A percentile compares a stretch with the other conserved stretches of the same genome.
Conservation (phyloP, 2,888 invertebrate genomes). For the Dermolepida albohirtum region DNA sequence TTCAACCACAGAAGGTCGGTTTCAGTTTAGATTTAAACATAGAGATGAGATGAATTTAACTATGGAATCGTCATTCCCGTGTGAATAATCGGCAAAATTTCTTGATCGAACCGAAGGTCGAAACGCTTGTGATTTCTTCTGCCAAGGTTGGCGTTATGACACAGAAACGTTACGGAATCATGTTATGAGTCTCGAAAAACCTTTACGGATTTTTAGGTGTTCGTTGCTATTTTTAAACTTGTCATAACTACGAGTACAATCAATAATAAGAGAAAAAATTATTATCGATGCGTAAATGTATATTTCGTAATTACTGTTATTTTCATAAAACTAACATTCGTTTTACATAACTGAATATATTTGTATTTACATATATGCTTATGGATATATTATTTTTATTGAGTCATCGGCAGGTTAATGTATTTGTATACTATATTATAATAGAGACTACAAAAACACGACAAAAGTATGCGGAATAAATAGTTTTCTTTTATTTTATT, state of each 20-base stretch:
- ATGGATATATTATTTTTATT: too few relatives aligned
- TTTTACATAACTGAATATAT: too few relatives aligned
- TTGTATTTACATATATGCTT: too few relatives aligned
- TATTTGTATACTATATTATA: too few relatives aligned
- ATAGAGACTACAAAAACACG: too few relatives aligned
- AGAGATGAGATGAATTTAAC: constrained; percentile 15
- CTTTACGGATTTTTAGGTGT: constrained; percentile 9
- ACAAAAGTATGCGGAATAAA: too few relatives aligned
- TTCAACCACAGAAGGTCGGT: constrained; percentile 31
- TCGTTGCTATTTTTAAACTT: constrained; percentile 9
- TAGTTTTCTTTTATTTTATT: too few relatives aligned
- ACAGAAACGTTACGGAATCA: constrained; percentile 25
- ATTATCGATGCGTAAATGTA: too few relatives aligned
- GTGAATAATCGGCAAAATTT: constrained; percentile 38
- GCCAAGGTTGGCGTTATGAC: constrained; percentile 25
- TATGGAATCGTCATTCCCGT: constrained; percentile 28
- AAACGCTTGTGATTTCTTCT: constrained; percentile 7
- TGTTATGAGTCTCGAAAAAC: constrained; percentile 25
- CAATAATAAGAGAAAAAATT: not conserved
- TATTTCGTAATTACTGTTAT: too few relatives aligned
- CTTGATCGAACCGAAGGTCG: constrained; percentile 35
- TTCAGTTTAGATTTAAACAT: constrained; percentile 8
- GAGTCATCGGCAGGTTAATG: too few relatives aligned
- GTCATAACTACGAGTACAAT: constrained; percentile 11
- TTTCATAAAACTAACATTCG: too few relatives aligned